These are phyloP conservation scores for Bungarus multicinctus DNA, from an alignment of 2,113 vertebrate genomes.

Conservation along the genomic window DNA sequence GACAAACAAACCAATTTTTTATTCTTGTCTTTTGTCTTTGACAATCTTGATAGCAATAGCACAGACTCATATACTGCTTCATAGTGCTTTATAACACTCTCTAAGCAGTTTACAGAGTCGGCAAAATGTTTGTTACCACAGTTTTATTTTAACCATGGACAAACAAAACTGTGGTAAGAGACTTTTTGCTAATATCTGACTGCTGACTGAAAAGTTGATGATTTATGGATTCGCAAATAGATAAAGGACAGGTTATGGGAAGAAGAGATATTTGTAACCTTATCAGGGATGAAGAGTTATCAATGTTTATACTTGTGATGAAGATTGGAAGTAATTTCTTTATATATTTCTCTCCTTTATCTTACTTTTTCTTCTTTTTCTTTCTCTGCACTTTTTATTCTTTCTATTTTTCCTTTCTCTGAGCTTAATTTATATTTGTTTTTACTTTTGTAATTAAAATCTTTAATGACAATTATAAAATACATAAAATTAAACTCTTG, in stretches of 20 bases:
- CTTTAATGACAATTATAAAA: background rate
- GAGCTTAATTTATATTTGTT: background rate
- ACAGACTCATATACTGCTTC: no score
- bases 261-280: background rate
- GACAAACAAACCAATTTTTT: background rate
- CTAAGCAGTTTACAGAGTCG: no score
- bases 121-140: no score
- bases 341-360: background rate
- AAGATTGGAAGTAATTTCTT: background rate
- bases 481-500: background rate
- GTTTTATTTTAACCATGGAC: no score
- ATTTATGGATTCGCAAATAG: background rate
- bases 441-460: background rate
- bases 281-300: background rate
- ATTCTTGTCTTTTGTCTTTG: background rate
- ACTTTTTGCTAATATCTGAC: background rate
- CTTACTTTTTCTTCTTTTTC: background rate
- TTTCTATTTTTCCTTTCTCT: background rate
- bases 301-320: background rate
- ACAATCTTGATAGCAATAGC: background rate
- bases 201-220: background rate
- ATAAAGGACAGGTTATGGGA: background rate
- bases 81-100: no score
- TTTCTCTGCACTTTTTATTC: background rate
- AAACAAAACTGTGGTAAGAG: background rate